These are phyloP conservation scores for Lucilia cuprina DNA, from an alignment of 1,140 invertebrate genomes.

Conservation along the genomic window DNA sequence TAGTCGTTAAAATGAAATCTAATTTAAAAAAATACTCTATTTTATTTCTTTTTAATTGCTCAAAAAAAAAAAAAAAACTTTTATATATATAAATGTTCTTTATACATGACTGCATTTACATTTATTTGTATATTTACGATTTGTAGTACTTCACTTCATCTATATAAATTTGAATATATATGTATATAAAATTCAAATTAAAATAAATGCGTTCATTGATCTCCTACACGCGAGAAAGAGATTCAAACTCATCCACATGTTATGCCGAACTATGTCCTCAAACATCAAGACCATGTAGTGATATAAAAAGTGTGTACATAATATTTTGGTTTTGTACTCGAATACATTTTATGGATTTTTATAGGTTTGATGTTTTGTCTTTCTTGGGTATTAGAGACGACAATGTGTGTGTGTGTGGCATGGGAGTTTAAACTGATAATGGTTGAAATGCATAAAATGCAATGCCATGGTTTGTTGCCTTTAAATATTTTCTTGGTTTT, in stretches of 20 bases:
- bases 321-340: not conserved
- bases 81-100: too few relatives aligned
- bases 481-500: not conserved
- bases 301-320: not conserved
- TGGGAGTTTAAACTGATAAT: not conserved
- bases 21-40: too few relatives aligned
- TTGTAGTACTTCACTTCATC: too few relatives aligned
- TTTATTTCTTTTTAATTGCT: too few relatives aligned
- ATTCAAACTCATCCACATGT: not conserved
- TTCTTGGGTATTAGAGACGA: not conserved
- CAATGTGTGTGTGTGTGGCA: not conserved
- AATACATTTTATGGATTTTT: not conserved
- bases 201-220: conserved; percentile 62
- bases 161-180: too few relatives aligned
- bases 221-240: conserved; percentile 40
- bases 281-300: too few relatives aligned
- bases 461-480: conserved; percentile 15
- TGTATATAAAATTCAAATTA: conserved; percentile 49
- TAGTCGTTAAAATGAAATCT: too few relatives aligned
- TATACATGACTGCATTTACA: too few relatives aligned
- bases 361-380: too few relatives aligned
- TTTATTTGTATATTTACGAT: too few relatives aligned
- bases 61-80: too few relatives aligned
- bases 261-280: too few relatives aligned
- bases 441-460: not conserved